These are phyloP conservation scores for Lordiphosa fenestrarum DNA, from an alignment of 2,888 invertebrate species.

Conservation along the genomic window DNA sequence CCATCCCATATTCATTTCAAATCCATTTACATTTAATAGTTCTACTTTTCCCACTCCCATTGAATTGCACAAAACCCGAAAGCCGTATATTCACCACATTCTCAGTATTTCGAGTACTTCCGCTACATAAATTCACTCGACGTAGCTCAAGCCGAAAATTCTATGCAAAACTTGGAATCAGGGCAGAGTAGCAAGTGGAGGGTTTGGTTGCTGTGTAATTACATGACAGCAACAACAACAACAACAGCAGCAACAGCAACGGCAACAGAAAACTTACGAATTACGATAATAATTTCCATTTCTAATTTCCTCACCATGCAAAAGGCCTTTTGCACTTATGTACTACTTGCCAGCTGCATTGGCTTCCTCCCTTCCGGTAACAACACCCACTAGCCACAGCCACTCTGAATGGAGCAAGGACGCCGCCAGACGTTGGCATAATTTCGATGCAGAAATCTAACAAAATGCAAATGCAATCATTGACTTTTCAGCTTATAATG, in stretches of 20 bases:
- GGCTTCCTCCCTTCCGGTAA: slow-evolving; percentile 8
- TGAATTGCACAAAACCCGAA: neutral
- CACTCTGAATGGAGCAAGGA: slow-evolving; percentile 15
- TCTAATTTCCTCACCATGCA: slow-evolving; percentile 71
- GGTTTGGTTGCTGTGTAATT: slow-evolving; percentile 57
- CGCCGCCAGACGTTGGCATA: slow-evolving; percentile 60
- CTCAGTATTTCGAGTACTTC: slow-evolving; percentile 6
- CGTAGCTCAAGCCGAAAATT: slow-evolving; percentile 1
- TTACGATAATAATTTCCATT: slow-evolving; percentile 78
- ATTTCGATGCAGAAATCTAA: slow-evolving; percentile 63
- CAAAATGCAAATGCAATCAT: slow-evolving; percentile 74
- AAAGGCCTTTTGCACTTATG: slow-evolving; percentile 55
- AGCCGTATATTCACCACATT: neutral
- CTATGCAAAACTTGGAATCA: no score
- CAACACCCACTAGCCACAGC: slow-evolving; percentile 2
- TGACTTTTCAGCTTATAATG: slow-evolving; percentile 65
- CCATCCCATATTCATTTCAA: no score
- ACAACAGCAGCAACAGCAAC: slow-evolving; percentile 19
- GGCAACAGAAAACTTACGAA: slow-evolving; percentile 52
- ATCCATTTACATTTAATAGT: no score
- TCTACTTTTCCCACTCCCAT: neutral
- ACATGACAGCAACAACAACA: slow-evolving; percentile 56
- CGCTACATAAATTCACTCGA: slow-evolving; percentile 28
- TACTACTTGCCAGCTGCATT: slow-evolving; percentile 18
- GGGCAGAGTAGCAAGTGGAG: no score